These are phyloP conservation scores for Erebia epiphron DNA, from an alignment of 2,888 invertebrate species.

Conservation along the genomic window DNA sequence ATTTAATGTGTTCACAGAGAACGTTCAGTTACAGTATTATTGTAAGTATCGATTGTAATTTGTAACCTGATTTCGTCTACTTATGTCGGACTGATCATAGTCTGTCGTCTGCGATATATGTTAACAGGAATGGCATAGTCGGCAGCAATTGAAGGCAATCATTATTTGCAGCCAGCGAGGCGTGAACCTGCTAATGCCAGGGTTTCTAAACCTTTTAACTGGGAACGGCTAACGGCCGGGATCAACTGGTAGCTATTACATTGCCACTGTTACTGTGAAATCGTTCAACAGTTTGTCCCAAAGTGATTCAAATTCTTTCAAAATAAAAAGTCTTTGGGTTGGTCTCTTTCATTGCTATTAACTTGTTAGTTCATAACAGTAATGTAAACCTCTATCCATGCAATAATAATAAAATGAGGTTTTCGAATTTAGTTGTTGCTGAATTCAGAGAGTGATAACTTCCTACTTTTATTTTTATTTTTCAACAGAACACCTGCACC, in stretches of 20 bases:
- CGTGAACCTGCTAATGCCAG: conserved; percentile 39
- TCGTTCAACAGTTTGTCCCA: not conserved
- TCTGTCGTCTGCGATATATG: not conserved
- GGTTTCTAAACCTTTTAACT: conserved; percentile 35
- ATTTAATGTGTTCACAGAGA: no score
- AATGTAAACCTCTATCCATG: no score
- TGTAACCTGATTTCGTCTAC: not conserved
- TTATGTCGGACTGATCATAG: not conserved
- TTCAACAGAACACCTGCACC: no score
- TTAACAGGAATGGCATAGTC: conserved; percentile 33
- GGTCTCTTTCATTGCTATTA: no score
- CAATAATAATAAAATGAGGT: no score
- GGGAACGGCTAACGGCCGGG: conserved; percentile 26
- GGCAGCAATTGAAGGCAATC: conserved; percentile 40
- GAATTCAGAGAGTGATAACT: no score
- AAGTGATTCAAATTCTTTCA: not conserved
- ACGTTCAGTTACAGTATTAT: no score
- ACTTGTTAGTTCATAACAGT: no score
- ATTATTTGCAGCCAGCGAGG: conserved; percentile 41
- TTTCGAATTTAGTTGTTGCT: no score
- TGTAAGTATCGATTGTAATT: not conserved
- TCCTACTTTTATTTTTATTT: no score
- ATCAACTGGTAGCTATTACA: conserved; percentile 17
- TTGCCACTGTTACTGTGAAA: not conserved
- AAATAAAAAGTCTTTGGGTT: not conserved